Evolutionary conservation across 2,113 vertebrate species (phyloP).

Genomic region (Mormyrus iriodes): DNA sequence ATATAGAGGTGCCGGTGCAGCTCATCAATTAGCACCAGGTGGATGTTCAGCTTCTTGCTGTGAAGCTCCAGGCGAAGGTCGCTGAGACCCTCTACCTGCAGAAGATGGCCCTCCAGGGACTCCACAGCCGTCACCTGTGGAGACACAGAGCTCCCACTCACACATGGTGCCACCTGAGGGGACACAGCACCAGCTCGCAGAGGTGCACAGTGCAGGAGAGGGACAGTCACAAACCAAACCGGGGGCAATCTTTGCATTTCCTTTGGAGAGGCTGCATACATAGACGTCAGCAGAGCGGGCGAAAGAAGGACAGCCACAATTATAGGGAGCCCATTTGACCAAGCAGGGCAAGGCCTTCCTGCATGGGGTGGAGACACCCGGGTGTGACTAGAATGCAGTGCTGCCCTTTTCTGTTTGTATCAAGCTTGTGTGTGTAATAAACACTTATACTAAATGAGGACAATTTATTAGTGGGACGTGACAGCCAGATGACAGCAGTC

Average conservation of each 20-base stretch:
- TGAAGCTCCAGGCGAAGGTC: conserved; percentile 92
- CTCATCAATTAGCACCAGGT: conserved; percentile 90
- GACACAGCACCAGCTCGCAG: not conserved
- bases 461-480: conserved; percentile 60
- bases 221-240: not conserved
- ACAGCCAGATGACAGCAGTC: conserved; percentile 58
- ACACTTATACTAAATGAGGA: conserved; percentile 59
- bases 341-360: not conserved
- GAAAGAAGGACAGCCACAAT: not conserved
- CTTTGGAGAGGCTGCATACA: not conserved
- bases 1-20: conserved; percentile 95
- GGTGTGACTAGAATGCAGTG: conserved; percentile 39
- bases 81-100: conserved; percentile 90
- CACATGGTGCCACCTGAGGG: conserved; percentile 50
- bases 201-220: not conserved
- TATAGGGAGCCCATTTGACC: not conserved
- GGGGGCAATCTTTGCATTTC: not conserved
- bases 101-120: conserved; percentile 82
- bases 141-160: not conserved
- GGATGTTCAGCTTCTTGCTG: conserved; percentile 96
- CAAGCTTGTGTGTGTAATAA: conserved; percentile 62
- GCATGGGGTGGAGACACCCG: not conserved
- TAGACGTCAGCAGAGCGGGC: not conserved
- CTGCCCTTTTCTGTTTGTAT: conserved; percentile 1
- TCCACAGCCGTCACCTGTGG: conserved; percentile 85